Base-by-base conservation (phyloP, 2,888 invertebrate species). In the Pristionchus entomophagus region DNA sequence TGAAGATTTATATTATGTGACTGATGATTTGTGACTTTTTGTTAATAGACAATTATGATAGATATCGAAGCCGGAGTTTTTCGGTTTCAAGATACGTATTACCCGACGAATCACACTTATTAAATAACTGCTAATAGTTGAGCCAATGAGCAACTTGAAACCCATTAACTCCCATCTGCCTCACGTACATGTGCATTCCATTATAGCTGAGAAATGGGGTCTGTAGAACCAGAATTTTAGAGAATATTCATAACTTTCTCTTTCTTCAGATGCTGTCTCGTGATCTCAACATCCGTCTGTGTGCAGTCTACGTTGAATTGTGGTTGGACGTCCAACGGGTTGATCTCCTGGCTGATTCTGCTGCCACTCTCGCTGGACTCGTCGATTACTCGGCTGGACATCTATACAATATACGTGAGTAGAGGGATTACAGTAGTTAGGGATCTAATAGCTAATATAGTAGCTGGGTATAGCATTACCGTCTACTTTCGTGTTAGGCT, bases 231-330 rank as follows among this genome's bases (percentile, higher is more conserved):
- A 53, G 19, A 6, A 53, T 1, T 6, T n/a, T n/a, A 53, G 1
- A 5, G 51, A 2, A 51, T 51, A 17, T 19, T 3, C 19, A 5
- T 51, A 14, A 45, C 45, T 6, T 45, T 45, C 45, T 26, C 49
- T 78, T 49, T 5, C 14, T 95, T 2, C 95, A 97, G 97, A 97
- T 97, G 94, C 97, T 97, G 95, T 96, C 97, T 89, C 89, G 91
- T 10, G 97, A 97, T 87, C 95, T 99, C 92, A 97, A 97, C 94
- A 97, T 98, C 83, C 95, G 98, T 90, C 97, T 99, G 80, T 97
- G 97, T 19, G 96, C 99, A 91, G 97, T 97, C 87, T 98, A 98
- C 95, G 96, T 97, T 94, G 98, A 99, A 95, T 97, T 97, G 86
- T 99, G 99, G 99, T 96, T 96, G 94, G 96, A 97, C 90, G 96